Percentiles rank a stretch among this genome's conserved stretches.
phyloP scores from a whole-genome alignment of 2,113 vertebrate species.

The Ophiodon elongatus region DNA sequence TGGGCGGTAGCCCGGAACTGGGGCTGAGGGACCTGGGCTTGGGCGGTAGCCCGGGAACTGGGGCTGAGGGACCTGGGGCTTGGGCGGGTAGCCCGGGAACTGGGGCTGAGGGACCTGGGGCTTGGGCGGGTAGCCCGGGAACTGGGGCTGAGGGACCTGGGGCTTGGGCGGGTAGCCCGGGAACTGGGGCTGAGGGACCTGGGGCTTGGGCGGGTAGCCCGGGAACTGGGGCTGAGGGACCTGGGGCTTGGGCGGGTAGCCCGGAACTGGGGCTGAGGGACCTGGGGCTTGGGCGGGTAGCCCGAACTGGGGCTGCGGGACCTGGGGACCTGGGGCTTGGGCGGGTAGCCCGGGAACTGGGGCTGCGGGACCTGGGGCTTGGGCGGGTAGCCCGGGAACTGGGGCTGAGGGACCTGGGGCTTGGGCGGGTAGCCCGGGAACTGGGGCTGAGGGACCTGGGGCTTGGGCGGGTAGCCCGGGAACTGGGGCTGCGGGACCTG shows the following conservation, averaged over 20 bases:
- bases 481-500: not conserved
- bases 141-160: not conserved
- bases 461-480: not conserved
- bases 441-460: not conserved
- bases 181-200: not conserved
- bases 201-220: not conserved
- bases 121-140: too few relatives aligned
- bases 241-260: too few relatives aligned
- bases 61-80: not conserved
- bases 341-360: not conserved
- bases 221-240: not conserved
- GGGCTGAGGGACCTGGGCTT: not conserved
- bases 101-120: not conserved
- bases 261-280: too few relatives aligned
- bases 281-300: too few relatives aligned
- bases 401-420: not conserved
- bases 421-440: not conserved
- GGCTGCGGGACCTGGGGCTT: not conserved
- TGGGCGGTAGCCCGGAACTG: not conserved
- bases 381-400: not conserved
- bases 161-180: not conserved
- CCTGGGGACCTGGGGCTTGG: not conserved
- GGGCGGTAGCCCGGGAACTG: not conserved
- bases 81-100: not conserved
- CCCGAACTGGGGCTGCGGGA: not conserved